These are phyloP conservation scores for Catalaphyllia jardinei DNA, from an alignment of 64 coral and sea anemone genomes.

Conservation along the genomic window DNA sequence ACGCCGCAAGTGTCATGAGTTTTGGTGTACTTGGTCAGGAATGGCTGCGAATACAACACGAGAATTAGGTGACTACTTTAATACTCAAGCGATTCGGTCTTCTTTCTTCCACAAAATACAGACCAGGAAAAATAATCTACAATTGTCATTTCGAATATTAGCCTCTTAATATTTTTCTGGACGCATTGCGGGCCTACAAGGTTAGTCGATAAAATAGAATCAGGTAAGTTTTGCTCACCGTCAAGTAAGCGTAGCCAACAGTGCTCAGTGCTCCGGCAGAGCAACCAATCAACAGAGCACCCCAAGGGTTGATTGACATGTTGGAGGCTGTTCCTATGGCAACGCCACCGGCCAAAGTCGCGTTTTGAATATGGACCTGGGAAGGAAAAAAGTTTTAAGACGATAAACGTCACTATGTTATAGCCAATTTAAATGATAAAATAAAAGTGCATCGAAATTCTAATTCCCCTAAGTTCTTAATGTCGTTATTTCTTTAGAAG, in stretches of 20 bases:
- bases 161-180: too few relatives aligned
- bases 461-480: too few relatives aligned
- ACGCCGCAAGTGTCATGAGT: conserved; percentile 94
- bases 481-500: too few relatives aligned
- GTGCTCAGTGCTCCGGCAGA: conserved; percentile 75
- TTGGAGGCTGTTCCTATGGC: conserved; percentile 88
- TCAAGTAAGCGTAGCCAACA: conserved; percentile 78
- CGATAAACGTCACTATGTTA: neutral
- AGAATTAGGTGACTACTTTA: neutral
- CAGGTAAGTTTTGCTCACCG: conserved; percentile 21
- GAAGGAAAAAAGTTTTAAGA: neutral
- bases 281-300: conserved; percentile 82
- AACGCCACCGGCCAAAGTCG: conserved; percentile 91
- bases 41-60: conserved; percentile 36
- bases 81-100: neutral
- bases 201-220: too few relatives aligned
- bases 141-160: too few relatives aligned
- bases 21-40: conserved; percentile 64
- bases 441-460: too few relatives aligned
- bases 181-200: too few relatives aligned
- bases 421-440: too few relatives aligned
- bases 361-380: conserved; percentile 91
- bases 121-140: too few relatives aligned
- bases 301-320: conserved; percentile 90
- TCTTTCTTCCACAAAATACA: neutral